These are phyloP conservation scores for Deroptyus accipitrinus DNA, from an alignment of 2,113 vertebrate species.

Conservation along the genomic window DNA sequence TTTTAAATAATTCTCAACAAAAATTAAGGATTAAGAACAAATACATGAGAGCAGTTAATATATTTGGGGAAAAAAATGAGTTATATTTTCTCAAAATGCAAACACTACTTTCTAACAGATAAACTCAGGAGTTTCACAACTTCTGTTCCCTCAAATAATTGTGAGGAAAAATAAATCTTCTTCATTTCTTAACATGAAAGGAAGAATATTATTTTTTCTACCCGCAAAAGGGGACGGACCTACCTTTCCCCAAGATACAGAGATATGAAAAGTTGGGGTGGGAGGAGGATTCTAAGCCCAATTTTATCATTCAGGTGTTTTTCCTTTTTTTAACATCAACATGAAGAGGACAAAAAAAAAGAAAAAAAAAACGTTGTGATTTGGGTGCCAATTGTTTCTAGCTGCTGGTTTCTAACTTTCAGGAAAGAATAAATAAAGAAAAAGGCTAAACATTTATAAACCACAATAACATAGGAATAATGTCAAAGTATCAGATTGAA, in stretches of 20 bases:
- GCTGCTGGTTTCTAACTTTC: not conserved
- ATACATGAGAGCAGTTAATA: not conserved
- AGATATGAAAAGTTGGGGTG: not conserved
- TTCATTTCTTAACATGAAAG: not conserved
- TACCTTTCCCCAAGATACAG: not conserved
- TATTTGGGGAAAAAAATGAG: rapidly evolving
- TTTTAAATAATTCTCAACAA: not conserved
- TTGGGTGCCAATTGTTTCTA: not conserved
- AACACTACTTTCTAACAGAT: not conserved
- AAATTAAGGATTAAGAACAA: not conserved
- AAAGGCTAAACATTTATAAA: not conserved
- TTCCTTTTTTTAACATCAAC: not conserved
- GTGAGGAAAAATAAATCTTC: not conserved
- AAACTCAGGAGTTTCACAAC: not conserved
- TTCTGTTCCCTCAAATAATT: not conserved
- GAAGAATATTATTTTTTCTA: not conserved
- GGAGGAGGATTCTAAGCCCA: not conserved
- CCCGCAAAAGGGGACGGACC: not conserved
- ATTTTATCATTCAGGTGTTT: not conserved
- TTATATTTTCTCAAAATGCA: not conserved
- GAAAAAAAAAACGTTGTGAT: not conserved
- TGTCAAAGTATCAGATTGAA: not conserved
- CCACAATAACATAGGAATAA: not conserved
- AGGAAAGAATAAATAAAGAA: not conserved
- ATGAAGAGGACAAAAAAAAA: not conserved